Evolutionary conservation across 2,113 vertebrate species (phyloP), one percentile per base, ranked within the genome.

Genomic region (Cepphus grylle): DNA sequence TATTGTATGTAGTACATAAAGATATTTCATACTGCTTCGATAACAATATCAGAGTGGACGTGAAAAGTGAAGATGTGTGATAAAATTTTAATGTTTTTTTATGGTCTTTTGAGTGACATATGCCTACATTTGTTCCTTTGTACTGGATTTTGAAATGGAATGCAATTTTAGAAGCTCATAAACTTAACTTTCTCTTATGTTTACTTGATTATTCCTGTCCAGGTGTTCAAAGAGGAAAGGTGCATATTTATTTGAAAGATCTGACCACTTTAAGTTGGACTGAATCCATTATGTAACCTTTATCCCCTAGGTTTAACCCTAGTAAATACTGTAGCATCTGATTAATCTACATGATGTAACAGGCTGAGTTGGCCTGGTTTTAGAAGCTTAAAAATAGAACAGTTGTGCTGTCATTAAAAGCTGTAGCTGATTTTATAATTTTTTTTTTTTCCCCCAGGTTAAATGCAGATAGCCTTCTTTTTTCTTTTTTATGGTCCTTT

Each of bases 341-440:
- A 90, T 96, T 97, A 97, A 94, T 89, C 94, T 18, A 47, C 30
- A 43, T 96, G 97, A 97, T 96, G 87, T 90, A 97, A 96, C 84
- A 77, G 91, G 13, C 89, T 49, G 59, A 56, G 82, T 34, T 95
- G 97, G 72, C 97, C 98, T 95, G 86, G 6, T 96, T 97, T 95
- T 89, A 87, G 81, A 59, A 79, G 83, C 70, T 52, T 86, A 79
- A 78, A 86, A 65, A 79, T 36, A 38, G 45, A 73, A 47, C 38
- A 38, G 45, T 79, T 91, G 40, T 63, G 43, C 22, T 49, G 30
- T 91, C 79, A 81, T 8, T 55, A 74, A 56, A 84, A 88, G 43
- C 76, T 55, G 14, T 56, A 23, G 19, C 58, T 69, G 77, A 42
- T 32, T 34, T 63, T 40, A 27, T 45, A 45, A 45, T 38, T 40